Conservation (phyloP, 2,113 vertebrate species). For the Bucco capensis region DNA sequence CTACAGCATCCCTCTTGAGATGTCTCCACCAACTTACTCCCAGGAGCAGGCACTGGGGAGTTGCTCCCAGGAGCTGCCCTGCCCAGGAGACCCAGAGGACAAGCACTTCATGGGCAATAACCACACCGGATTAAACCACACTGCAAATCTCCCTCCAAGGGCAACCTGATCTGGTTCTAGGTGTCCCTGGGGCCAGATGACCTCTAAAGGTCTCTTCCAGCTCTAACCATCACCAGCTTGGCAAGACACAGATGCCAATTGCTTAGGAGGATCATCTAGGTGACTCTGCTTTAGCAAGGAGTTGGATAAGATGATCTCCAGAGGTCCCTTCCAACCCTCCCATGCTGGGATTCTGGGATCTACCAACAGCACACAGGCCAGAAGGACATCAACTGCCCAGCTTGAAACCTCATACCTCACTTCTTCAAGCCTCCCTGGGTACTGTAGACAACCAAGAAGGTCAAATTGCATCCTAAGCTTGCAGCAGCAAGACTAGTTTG, state of each 20-base stretch:
- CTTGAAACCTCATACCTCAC: neutral
- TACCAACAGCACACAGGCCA: accelerated
- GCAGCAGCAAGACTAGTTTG: neutral
- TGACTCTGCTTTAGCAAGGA: no score
- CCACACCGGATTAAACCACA: accelerated
- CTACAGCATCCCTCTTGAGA: neutral
- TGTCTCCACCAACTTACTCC: neutral
- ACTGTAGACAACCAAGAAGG: neutral
- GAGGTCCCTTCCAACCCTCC: no score
- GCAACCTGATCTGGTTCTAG: no score
- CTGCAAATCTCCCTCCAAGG: neutral
- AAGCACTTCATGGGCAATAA: accelerated
- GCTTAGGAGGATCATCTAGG: neutral
- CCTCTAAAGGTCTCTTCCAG: no score
- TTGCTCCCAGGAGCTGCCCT: neutral
- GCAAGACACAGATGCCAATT: accelerated
- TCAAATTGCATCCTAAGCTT: neutral
- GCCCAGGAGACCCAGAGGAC: neutral
- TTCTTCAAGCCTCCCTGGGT: neutral
- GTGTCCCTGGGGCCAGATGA: no score
- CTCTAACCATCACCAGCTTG: no score
- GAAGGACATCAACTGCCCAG: accelerated
- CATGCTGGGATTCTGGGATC: no score
- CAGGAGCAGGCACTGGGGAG: neutral
- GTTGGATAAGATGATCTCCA: no score